These are phyloP conservation scores for Choloepus hoffmanni DNA, from an alignment of 2,113 vertebrate genomes.

Conservation along the genomic window DNA sequence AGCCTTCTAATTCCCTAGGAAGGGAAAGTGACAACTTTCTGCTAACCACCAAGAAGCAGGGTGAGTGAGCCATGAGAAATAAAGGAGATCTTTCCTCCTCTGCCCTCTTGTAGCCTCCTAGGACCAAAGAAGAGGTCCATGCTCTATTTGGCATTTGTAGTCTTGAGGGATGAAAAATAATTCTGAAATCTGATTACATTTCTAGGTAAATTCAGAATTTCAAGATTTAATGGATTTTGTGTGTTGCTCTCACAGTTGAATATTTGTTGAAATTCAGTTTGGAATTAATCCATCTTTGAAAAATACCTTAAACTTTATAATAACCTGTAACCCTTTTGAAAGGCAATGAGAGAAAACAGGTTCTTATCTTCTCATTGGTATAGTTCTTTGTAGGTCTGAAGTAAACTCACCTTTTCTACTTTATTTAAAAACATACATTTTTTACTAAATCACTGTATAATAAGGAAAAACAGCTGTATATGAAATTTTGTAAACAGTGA, in stretches of 20 bases:
- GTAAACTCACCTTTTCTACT: constrained; percentile 39
- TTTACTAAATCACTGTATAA: background rate
- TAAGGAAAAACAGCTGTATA: background rate
- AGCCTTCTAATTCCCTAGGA: background rate
- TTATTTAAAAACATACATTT: constrained; percentile 7
- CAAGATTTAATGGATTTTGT: constrained; percentile 63
- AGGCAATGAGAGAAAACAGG: constrained; percentile 33
- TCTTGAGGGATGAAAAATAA: constrained; percentile 59
- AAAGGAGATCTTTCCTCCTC: background rate
- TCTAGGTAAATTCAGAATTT: constrained; percentile 70
- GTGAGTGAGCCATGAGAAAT: background rate
- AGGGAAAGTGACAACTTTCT: background rate
- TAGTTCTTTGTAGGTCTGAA: constrained; percentile 55
- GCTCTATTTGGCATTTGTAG: constrained; percentile 11
- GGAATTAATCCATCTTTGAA: constrained; percentile 72
- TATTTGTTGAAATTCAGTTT: constrained; percentile 65
- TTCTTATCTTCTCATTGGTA: constrained; percentile 29
- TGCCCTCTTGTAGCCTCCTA: background rate
- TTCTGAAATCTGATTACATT: constrained; percentile 52
- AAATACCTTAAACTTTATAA: constrained; percentile 67
- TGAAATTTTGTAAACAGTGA: constrained; percentile 13
- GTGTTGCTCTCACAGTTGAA: constrained; percentile 43
- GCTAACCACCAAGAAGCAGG: background rate
- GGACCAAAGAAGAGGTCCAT: background rate
- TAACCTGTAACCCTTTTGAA: constrained; percentile 37